These are phyloP conservation scores for Cotesia chilonis DNA, from an alignment of 1,140 invertebrate genomes.

Conservation along the genomic window DNA sequence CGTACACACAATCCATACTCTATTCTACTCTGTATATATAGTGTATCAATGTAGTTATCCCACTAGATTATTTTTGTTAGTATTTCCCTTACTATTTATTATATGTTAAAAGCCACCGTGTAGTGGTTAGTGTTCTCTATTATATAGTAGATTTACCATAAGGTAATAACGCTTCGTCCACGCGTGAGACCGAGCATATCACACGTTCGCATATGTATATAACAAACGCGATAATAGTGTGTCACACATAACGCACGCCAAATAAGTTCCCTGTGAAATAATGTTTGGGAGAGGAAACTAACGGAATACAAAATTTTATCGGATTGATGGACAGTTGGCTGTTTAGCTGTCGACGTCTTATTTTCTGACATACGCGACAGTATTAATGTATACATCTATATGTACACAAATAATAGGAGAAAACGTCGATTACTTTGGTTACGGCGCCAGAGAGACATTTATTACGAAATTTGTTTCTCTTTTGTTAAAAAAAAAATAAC, in stretches of 20 bases:
- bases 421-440: constrained; percentile 32
- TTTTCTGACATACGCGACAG: neutral
- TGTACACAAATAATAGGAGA: constrained; percentile 26
- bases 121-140: neutral
- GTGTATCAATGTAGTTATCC: too few relatives aligned
- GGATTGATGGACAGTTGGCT: constrained; percentile 2
- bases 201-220: constrained; percentile 14
- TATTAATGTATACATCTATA: neutral
- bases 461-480: constrained; percentile 38
- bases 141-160: constrained; percentile 13
- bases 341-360: neutral
- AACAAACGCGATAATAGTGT: constrained; percentile 24
- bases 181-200: constrained; percentile 28
- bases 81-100: neutral
- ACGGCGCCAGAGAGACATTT: constrained; percentile 11
- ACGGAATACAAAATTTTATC: constrained; percentile 33
- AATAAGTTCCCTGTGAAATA: constrained; percentile 25
- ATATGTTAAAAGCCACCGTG: neutral
- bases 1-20: too few relatives aligned
- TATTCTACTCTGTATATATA: too few relatives aligned
- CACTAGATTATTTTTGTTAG: too few relatives aligned
- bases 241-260: constrained; percentile 18
- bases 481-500: constrained; percentile 26
- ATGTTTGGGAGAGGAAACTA: constrained; percentile 29
- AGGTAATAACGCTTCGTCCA: neutral